Base-by-base conservation (phyloP, 2,888 invertebrate species). In the Sesamia inferens region DNA sequence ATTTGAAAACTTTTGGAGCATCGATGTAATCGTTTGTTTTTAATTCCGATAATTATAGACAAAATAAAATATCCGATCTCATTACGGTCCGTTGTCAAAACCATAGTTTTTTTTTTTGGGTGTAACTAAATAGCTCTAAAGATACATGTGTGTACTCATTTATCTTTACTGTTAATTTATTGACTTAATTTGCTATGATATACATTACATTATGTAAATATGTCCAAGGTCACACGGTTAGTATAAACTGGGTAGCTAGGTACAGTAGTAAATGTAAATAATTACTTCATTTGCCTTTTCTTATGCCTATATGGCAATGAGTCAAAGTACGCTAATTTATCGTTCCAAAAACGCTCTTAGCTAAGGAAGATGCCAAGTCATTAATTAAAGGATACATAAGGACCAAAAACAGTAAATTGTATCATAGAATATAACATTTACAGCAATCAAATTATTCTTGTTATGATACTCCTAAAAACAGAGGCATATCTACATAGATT, bases 201-300 rank as follows among this genome's bases (percentile, higher is more conserved):
- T 31, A 76, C 72, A 68, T 76, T 48, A 68, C 19, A 58, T 68
- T 79, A 79, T 47, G 10, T 71, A 63, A 58, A 63, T 76, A 79
- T 47, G 10, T 66, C 55, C 76, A 79, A 79, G 80, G 80, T 44
- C 72, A n/a, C 11, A 16, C 58, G 44, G 57, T 72, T 51, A 19
- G 54, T 71, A 48, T 24, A 39, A 48, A 71, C 14, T 24, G 19
- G 19, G 22, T 61, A 74, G 48, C 3, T 31, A 31, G 31, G 19
- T 66, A 51, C 42, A 14, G 14, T 7, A 54, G 22, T 63, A 48
- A 63, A 76, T 44, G 13, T 66, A 61, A 71, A 61, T 77, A 76
- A 66, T 76, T 55, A 71, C 19, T 65, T 75, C 47, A 19, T 4
- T 8, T 65, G 42, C 72, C 48, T 77, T 76, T 76, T 76, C 64